Conservation (phyloP, 1,140 invertebrate species). For the Leptopilina clavipes region DNA sequence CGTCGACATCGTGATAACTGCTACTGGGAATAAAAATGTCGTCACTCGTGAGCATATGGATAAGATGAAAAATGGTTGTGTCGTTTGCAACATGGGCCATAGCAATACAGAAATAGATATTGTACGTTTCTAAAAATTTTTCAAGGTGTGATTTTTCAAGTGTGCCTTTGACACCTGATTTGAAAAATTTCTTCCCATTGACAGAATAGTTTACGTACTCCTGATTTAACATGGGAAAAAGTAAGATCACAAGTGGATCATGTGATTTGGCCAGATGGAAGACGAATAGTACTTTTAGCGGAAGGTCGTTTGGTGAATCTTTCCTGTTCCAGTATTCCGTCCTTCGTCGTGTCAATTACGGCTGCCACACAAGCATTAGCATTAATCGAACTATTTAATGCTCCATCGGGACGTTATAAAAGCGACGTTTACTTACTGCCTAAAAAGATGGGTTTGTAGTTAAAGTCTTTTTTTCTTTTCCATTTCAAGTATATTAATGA, state of each 20-base stretch:
- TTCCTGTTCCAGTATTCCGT: constrained; percentile 97
- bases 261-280: constrained; percentile 96
- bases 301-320: constrained; percentile 97
- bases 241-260: constrained; percentile 98
- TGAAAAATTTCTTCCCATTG: constrained; percentile 53
- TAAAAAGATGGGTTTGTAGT: constrained; percentile 94
- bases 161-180: background rate
- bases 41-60: constrained; percentile 97
- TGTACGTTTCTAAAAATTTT: constrained; percentile 75
- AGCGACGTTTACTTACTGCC: constrained; percentile 96
- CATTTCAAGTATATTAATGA: background rate
- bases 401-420: constrained; percentile 94
- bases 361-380: constrained; percentile 96
- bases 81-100: constrained; percentile 98
- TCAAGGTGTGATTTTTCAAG: constrained; percentile 10
- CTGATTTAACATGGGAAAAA: constrained; percentile 97
- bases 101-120: constrained; percentile 99
- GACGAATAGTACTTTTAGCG: constrained; percentile 92
- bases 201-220: constrained; percentile 92
- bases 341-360: constrained; percentile 97
- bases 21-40: constrained; percentile 97
- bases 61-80: constrained; percentile 97
- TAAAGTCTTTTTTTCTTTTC: background rate
- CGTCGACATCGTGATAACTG: constrained; percentile 96
- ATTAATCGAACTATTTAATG: constrained; percentile 97